Evolutionary conservation across 2,888 invertebrate species (phyloP), one percentile per base, ranked within the genome.

Genomic region (Pseudococcus jackbeardsleyi): DNA sequence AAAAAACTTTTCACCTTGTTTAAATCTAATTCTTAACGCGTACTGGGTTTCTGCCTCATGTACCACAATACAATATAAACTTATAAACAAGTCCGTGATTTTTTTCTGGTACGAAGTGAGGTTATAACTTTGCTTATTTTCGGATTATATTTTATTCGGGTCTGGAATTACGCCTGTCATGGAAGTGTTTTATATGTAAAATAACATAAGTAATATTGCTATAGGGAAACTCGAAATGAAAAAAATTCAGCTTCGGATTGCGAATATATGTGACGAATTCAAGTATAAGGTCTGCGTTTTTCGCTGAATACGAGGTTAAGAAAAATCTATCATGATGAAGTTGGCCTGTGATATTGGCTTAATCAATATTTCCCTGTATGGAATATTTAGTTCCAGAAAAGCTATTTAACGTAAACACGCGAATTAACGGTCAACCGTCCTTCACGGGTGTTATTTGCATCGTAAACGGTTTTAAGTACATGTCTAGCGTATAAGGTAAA

Each of bases 1-100:
- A 39, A 39, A 64, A 86, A 85, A 64, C 42, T 86, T 86, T 86
- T 86, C 86, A 86, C 86, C 86, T 86, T 59, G 7, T 86, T 86
- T 86, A 72, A 86, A 68, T 86, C 68, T 86, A 86, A 86, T 86
- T 86, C 86, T 86, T 86, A 64, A 68, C 86, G 72, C 86, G 72
- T 86, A 46, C 19, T 68, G 46, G 15, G 54, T 86, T 86, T 86
- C 86, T 86, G 68, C 86, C 68, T 86, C 86, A 46, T 68, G 86
- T 86, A 86, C 22, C 68, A 72, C 72, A 68, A 86, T 42, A 64
- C 59, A 59, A 59, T 86, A 39, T 86, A 39, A 86, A 86, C 86
- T 86, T 46, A 59, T 68, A 42, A 42, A 42, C 22, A 39, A 46
- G 79, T 26, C 79, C 42, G 46, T 46, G 46, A 5, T 33, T 72